Conservation (phyloP, 2,113 vertebrate species). For the Synchiropus splendidus region DNA sequence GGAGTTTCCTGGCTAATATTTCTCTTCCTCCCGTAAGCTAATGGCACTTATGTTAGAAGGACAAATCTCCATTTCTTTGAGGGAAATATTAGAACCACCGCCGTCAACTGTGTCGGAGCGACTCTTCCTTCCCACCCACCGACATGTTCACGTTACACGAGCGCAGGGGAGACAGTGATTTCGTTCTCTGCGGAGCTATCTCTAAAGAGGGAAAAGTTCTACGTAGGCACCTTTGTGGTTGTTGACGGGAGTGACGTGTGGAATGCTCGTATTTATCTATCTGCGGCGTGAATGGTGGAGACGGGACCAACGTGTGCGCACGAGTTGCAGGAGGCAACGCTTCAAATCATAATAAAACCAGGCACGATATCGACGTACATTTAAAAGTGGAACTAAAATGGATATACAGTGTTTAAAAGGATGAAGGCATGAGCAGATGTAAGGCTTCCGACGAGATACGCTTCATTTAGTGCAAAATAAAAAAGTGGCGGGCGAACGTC, state of each 20-base stretch:
- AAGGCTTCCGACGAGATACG: slow-evolving; percentile 74
- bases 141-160: slow-evolving; percentile 24
- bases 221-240: slow-evolving; percentile 70
- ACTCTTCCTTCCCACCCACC: no score
- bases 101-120: slow-evolving; percentile 5
- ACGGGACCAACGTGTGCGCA: slow-evolving; percentile 25
- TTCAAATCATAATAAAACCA: slow-evolving; percentile 25
- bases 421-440: slow-evolving; percentile 67
- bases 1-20: slow-evolving; percentile 59
- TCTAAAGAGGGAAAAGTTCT: slow-evolving; percentile 43
- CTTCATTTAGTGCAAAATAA: slow-evolving; percentile 42
- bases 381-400: slow-evolving; percentile 17
- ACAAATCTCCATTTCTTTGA: slow-evolving; percentile 45
- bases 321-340: slow-evolving; percentile 24
- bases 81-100: slow-evolving; percentile 37
- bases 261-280: slow-evolving; percentile 56
- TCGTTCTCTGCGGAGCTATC: slow-evolving; percentile 25
- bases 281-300: slow-evolving; percentile 35
- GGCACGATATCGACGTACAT: slow-evolving; percentile 45
- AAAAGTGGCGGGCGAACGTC: slow-evolving; percentile 66
- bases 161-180: slow-evolving; percentile 32
- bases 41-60: slow-evolving; percentile 72
- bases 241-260: slow-evolving; percentile 59
- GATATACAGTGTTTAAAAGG: slow-evolving; percentile 10
- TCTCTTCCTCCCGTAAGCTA: slow-evolving; percentile 56